Evolutionary conservation across 92 coral and sea anemone genomes (phyloP).

Genomic region (Parazoanthus swiftii): DNA sequence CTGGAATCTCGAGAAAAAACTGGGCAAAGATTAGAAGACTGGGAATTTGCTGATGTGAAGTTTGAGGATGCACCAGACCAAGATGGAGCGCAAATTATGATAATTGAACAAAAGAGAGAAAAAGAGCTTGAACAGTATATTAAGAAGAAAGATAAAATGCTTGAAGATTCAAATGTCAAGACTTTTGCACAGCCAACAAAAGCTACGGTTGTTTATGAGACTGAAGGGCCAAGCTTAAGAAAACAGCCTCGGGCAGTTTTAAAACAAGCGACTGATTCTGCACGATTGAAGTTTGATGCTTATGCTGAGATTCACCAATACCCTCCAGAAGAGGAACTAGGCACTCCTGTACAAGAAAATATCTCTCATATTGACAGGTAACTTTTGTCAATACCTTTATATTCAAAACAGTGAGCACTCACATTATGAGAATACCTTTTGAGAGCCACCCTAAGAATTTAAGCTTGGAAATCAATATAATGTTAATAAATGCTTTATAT

Average conservation of each 20-base stretch:
- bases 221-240: conserved; percentile 14
- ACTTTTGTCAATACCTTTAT: not conserved
- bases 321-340: conserved; percentile 18
- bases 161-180: not conserved
- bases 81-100: not conserved
- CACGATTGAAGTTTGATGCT: conserved; percentile 13
- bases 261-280: conserved; percentile 3
- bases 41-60: conserved; percentile 22
- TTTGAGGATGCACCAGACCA: not conserved
- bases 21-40: conserved; percentile 14
- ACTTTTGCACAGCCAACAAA: conserved; percentile 27
- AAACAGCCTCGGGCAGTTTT: conserved; percentile 18
- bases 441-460: no score
- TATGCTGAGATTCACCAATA: conserved; percentile 22
- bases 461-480: no score
- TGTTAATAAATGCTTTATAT: no score
- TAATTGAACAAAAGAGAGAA: not conserved
- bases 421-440: no score
- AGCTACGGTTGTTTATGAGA: conserved; percentile 8
- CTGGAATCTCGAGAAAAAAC: conserved; percentile 54
- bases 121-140: not conserved
- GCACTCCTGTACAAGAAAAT: not conserved
- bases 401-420: no score
- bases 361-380: conserved; percentile 3
- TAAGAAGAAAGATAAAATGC: not conserved